Evolutionary conservation across 1,140 invertebrate species (phyloP).

Genomic region (Drosophila watanabei): DNA sequence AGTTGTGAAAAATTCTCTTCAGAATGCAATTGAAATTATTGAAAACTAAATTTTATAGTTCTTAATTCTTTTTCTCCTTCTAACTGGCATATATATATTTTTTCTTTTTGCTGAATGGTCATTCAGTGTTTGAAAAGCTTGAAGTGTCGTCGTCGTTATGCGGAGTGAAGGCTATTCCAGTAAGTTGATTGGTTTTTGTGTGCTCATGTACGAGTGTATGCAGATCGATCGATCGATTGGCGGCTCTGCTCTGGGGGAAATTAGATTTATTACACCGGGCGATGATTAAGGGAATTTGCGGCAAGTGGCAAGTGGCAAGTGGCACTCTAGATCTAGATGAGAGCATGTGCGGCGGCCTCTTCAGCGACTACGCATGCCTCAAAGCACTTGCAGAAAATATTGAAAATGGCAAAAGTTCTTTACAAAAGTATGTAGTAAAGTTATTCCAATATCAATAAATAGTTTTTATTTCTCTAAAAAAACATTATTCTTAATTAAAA

Average conservation of each 20-base stretch:
- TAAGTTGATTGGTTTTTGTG: conserved; percentile 37
- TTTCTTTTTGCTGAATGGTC: not conserved
- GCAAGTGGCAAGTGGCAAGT: conserved; percentile 52
- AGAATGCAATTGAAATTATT: no score
- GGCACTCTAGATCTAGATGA: conserved; percentile 42
- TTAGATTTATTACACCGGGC: conserved; percentile 64
- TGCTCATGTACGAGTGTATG: conserved; percentile 7
- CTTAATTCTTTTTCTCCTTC: no score
- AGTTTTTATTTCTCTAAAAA: no score
- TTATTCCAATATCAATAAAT: no score
- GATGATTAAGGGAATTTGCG: conserved; percentile 69
- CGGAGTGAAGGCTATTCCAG: conserved; percentile 27
- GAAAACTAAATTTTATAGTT: not conserved
- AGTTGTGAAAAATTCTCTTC: not conserved
- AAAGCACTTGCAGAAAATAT: not conserved
- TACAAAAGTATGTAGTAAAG: no score
- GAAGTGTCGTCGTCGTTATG: not conserved
- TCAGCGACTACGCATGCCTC: conserved; percentile 3
- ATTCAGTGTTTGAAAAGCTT: not conserved
- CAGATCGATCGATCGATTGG: conserved; percentile 43
- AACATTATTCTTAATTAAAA: no score
- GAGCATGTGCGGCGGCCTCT: conserved; percentile 16
- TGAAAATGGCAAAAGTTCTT: not conserved
- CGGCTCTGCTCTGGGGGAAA: conserved; percentile 51
- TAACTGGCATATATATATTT: not conserved